phyloP scores from a whole-genome alignment of 2,797 vertebrate species.

The Aplochiton taeniatus region DNA sequence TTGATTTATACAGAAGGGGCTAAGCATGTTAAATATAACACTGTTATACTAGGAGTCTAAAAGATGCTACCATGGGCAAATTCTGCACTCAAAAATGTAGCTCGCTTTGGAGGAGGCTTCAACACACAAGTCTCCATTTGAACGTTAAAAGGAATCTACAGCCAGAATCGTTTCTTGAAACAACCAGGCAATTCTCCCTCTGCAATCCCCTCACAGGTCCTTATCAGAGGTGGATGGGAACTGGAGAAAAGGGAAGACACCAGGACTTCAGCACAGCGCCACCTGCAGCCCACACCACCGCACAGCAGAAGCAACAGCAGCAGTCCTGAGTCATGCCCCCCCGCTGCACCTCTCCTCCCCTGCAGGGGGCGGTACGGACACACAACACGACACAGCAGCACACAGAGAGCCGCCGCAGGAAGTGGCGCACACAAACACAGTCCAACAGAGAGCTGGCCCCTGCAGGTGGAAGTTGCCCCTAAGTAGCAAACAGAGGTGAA shows the following conservation, averaged over 20 bases:
- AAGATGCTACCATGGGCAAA: too few relatives aligned
- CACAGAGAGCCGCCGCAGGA: conserved; percentile 15
- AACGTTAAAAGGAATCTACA: too few relatives aligned
- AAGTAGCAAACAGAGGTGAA: background rate
- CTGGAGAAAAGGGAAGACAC: conserved; percentile 9
- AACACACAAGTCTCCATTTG: too few relatives aligned
- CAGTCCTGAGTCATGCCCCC: conserved; percentile 64
- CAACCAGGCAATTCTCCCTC: too few relatives aligned
- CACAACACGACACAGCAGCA: conserved; percentile 29
- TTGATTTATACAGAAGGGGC: too few relatives aligned
- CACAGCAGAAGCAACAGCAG: conserved; percentile 61
- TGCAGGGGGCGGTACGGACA: conserved; percentile 27
- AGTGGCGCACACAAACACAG: background rate
- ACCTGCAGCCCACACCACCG: conserved; percentile 51
- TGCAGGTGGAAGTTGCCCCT: conserved; percentile 58
- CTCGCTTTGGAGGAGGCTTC: too few relatives aligned
- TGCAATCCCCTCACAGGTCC: too few relatives aligned
- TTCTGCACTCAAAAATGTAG: too few relatives aligned
- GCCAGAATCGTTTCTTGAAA: too few relatives aligned
- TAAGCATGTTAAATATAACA: too few relatives aligned
- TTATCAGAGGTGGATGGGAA: too few relatives aligned
- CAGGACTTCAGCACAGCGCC: conserved; percentile 28
- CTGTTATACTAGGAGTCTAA: too few relatives aligned
- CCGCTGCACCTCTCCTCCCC: conserved; percentile 30
- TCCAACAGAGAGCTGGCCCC: conserved; percentile 31